A percentile compares a stretch with the other conserved stretches of the same genome.
These are phyloP conservation scores for Nemotelus nigrinus DNA, from an alignment of 2,888 invertebrate genomes.

Conservation along the genomic window DNA sequence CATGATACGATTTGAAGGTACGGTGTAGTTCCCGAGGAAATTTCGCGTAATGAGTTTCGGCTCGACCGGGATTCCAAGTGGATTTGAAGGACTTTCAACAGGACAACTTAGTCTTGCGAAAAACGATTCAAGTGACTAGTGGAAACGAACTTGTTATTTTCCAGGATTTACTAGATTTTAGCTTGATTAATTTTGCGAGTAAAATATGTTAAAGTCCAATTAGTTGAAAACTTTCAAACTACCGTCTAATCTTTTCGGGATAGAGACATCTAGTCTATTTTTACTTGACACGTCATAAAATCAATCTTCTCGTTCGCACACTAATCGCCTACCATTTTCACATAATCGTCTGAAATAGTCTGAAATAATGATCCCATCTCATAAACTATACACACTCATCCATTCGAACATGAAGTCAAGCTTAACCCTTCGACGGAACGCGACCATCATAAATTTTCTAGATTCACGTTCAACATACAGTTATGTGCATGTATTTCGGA, in stretches of 20 bases:
- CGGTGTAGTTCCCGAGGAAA: too few relatives aligned
- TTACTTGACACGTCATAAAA: background rate
- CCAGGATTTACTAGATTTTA: too few relatives aligned
- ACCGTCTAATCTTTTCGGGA: background rate
- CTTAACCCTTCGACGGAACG: conserved; percentile 4
- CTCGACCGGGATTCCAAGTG: too few relatives aligned
- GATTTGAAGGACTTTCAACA: too few relatives aligned
- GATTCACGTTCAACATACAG: background rate
- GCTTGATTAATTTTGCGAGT: too few relatives aligned
- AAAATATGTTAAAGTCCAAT: too few relatives aligned
- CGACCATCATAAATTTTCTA: background rate
- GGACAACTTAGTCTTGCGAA: too few relatives aligned
- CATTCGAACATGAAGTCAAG: background rate
- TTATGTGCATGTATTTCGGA: background rate
- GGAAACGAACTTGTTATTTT: too few relatives aligned
- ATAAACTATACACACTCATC: background rate
- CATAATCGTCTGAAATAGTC: background rate
- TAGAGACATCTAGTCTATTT: background rate
- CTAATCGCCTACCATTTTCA: background rate
- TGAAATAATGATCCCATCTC: background rate
- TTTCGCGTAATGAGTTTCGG: too few relatives aligned
- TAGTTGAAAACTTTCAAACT: too few relatives aligned
- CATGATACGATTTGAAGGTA: too few relatives aligned
- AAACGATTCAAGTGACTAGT: too few relatives aligned
- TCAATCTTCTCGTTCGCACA: background rate